Base-by-base conservation (phyloP, 2,888 invertebrate species). In the Pyrrhosoma nymphula region DNA sequence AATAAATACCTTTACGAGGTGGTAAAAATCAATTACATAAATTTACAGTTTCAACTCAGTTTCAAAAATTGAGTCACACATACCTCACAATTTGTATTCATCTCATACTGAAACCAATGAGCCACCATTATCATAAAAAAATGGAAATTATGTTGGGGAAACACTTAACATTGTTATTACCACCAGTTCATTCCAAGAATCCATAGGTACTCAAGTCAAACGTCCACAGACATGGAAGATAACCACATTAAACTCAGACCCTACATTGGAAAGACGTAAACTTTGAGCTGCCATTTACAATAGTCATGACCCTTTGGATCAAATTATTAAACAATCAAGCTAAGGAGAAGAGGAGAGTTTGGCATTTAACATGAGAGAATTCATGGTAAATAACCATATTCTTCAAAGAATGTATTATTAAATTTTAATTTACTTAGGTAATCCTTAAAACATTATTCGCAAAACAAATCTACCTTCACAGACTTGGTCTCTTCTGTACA, bases 21-120 rank as follows among this genome's bases (percentile, higher is more conserved):
- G 82, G 30, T 35, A 35, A 82, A 82, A 82, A 35, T 26, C 35
- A 82, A 26, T 16, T n/a, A 82, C 14, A 30, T 35, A 16, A 82
- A 35, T 12, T 82, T 82, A 35, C 35, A 14, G 14, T 1, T 35
- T 18, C 30, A 82, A 35, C 10, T 82, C 82, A 14, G 14, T 35
- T 82, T 82, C 82, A 35, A 35, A 82, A 82, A 82, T 82, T 82
- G 82, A 82, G 18, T 82, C 82, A 35, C 30, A 30, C 82, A 82
- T 35, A 82, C 12, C 82, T 30, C 35, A 82, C 35, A 35, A 82
- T 4, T 82, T 82, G 30, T 18, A 35, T 16, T 35, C 35, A 14
- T 82, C 82, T 14, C 16, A 18, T 35, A 82, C 14, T 82, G 14
- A 30, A 82, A 16, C 18, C 12, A 82, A 35, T 18, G 14, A 35